Evolutionary conservation across 2,797 vertebrate genomes (phyloP).

Genomic region (Gila robusta): DNA sequence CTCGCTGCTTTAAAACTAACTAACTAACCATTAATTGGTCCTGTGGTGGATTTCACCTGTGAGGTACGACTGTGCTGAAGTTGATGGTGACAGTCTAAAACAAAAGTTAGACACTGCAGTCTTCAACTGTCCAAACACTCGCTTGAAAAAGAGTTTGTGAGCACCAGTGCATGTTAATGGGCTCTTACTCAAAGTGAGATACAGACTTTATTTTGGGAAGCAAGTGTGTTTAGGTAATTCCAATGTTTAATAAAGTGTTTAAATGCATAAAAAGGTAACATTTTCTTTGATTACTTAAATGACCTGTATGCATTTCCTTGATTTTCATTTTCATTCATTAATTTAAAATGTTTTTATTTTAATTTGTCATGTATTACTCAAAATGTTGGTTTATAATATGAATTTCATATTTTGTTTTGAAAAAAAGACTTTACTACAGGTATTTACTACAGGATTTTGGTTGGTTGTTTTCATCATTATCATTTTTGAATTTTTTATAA

Average conservation of each 20-base stretch:
- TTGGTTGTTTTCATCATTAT: too few species aligned
- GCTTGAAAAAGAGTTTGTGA: not conserved
- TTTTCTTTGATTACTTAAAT: not conserved
- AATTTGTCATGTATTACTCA: not conserved
- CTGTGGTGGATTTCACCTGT: constrained; percentile 22
- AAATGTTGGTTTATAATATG: not conserved
- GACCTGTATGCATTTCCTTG: not conserved
- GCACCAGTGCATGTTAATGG: not conserved
- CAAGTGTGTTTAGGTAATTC: not conserved
- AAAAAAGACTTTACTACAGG: not conserved
- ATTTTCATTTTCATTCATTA: not conserved
- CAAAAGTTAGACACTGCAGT: constrained; percentile 8
- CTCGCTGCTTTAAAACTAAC: not conserved
- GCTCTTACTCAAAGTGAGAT: not conserved
- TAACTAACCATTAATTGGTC: not conserved
- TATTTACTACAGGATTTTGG: not conserved
- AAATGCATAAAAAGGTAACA: not conserved
- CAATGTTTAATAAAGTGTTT: not conserved
- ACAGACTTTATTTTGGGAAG: constrained; percentile 5
- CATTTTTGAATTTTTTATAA: too few species aligned
- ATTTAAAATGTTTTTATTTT: not conserved
- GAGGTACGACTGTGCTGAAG: constrained; percentile 16
- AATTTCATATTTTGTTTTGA: not conserved
- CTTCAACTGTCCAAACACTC: constrained; percentile 34
- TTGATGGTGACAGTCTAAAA: not conserved